Conservation (phyloP, 2,113 vertebrate genomes). For the Noctilio leporinus region DNA sequence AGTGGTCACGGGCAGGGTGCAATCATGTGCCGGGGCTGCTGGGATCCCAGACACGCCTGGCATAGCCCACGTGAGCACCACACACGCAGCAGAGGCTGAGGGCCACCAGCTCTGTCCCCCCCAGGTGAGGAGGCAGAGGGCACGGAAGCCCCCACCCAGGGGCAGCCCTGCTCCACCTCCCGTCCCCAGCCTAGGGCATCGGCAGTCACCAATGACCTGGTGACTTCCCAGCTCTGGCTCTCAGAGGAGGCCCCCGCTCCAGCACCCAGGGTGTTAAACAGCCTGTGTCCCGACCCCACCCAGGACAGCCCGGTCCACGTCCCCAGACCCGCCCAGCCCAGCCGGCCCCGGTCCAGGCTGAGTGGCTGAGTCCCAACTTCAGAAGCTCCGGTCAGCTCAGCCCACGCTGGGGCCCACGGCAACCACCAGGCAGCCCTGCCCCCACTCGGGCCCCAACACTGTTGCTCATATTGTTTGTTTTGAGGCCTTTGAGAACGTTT, state of each 20-base stretch:
- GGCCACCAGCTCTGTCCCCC: not conserved
- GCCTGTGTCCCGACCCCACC: not conserved
- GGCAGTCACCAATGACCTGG: not conserved
- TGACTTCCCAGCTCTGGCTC: accelerated
- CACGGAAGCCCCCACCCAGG: too few relatives aligned
- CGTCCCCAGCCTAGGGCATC: too few relatives aligned
- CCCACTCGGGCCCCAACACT: too few relatives aligned
- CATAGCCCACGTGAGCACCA: accelerated
- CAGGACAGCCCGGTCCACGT: not conserved
- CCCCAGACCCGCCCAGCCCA: not conserved
- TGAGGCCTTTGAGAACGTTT: not conserved
- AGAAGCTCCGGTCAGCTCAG: not conserved
- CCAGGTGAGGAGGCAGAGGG: too few relatives aligned
- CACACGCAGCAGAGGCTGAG: not conserved
- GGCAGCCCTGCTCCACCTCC: too few relatives aligned
- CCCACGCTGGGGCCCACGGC: accelerated
- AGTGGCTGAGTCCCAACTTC: not conserved
- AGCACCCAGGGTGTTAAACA: accelerated
- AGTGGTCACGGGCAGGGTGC: not conserved
- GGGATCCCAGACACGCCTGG: accelerated
- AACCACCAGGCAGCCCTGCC: not conserved
- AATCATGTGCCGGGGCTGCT: not conserved
- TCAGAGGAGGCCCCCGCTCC: not conserved
- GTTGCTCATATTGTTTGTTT: not conserved
- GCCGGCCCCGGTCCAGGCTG: not conserved